Conservation (phyloP, 2,113 vertebrate genomes). For the Muntiacus reevesi region DNA sequence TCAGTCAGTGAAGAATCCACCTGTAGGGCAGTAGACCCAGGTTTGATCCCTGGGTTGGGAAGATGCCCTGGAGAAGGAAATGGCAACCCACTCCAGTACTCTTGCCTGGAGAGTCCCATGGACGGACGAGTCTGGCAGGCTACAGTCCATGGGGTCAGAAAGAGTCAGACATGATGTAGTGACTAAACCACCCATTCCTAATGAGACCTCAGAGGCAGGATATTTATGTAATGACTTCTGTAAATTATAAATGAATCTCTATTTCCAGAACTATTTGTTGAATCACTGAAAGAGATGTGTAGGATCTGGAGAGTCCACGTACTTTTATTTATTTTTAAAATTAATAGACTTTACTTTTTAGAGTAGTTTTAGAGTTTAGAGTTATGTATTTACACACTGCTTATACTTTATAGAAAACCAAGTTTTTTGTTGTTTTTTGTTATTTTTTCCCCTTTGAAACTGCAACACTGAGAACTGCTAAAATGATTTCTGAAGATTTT, state of each 20-base stretch:
- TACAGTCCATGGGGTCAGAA: background rate
- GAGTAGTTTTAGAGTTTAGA: background rate
- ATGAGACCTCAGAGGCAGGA: background rate
- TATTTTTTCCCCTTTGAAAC: background rate
- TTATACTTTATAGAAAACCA: background rate
- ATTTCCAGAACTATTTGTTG: background rate
- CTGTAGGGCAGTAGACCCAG: background rate
- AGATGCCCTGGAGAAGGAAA: background rate
- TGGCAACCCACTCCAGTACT: background rate
- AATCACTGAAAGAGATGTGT: background rate
- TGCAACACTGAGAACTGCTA: background rate
- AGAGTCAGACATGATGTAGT: background rate
- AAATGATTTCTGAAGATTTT: conserved; percentile 15
- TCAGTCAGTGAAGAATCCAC: background rate
- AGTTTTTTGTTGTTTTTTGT: background rate
- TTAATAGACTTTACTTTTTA: background rate
- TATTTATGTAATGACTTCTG: background rate
- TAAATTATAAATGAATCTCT: background rate
- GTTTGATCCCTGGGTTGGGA: background rate
- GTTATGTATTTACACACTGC: background rate
- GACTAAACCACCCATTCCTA: background rate
- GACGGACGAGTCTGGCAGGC: background rate
- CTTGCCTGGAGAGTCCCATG: background rate
- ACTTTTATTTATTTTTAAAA: background rate
- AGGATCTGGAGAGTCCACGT: background rate